phyloP scores from a whole-genome alignment of 2,888 invertebrate species.

The Drosophila mettleri region DNA sequence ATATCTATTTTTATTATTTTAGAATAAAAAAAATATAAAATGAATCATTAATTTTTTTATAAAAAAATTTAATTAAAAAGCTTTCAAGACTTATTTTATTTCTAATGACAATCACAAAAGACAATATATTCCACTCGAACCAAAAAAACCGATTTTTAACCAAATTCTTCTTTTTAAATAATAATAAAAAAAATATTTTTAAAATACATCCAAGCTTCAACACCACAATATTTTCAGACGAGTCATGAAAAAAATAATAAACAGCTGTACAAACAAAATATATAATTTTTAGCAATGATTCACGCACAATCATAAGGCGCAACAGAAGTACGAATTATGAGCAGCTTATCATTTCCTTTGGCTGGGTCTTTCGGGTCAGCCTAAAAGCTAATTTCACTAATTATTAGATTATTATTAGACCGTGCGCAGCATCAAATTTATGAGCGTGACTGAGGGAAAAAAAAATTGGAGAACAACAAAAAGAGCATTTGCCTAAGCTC shows the following conservation, averaged over 20 bases:
- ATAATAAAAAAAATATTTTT: not conserved
- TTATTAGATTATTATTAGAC: constrained; percentile 67
- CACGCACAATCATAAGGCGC: not conserved
- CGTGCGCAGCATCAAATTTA: constrained; percentile 60
- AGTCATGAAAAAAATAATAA: not conserved
- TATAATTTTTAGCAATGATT: not conserved
- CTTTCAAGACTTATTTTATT: too few relatives aligned
- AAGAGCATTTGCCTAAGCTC: constrained; percentile 18
- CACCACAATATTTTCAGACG: not conserved
- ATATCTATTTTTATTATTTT: too few relatives aligned
- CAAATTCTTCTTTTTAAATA: not conserved
- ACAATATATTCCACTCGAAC: not conserved
- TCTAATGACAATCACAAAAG: too few relatives aligned
- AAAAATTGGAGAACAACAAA: constrained; percentile 7
- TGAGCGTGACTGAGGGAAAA: constrained; percentile 44
- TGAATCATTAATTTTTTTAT: too few relatives aligned
- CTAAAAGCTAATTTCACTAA: constrained; percentile 67
- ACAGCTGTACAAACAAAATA: not conserved
- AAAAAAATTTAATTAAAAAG: too few relatives aligned
- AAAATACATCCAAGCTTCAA: not conserved
- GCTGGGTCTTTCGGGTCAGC: constrained; percentile 10
- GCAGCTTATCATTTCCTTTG: not conserved
- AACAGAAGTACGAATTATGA: not conserved
- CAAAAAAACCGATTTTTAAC: not conserved
- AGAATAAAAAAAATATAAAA: too few relatives aligned